These are phyloP conservation scores for Nymphalis polychloros DNA, from an alignment of 2,888 invertebrate species.

Conservation along the genomic window DNA sequence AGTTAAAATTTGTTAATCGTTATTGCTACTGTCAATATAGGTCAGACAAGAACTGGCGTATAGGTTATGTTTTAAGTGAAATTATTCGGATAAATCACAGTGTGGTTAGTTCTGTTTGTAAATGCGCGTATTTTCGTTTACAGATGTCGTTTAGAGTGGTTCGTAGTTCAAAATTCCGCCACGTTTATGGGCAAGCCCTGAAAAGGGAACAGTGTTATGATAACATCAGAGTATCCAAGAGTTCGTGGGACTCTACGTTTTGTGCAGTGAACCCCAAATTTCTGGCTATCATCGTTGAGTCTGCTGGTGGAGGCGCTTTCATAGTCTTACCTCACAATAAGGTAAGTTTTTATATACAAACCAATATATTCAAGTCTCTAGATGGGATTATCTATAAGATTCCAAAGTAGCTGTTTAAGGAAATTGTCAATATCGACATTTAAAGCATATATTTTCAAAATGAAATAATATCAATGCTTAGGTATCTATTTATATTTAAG, in stretches of 20 bases:
- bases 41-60: slow-evolving; percentile 64
- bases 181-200: slow-evolving; percentile 94
- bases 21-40: slow-evolving; percentile 75
- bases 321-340: slow-evolving; percentile 96
- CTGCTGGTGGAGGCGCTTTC: slow-evolving; percentile 97
- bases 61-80: slow-evolving; percentile 78
- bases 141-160: slow-evolving; percentile 98
- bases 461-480: too few species aligned
- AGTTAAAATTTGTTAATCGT: slow-evolving; percentile 58
- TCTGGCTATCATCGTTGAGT: slow-evolving; percentile 97
- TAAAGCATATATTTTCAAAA: too few species aligned
- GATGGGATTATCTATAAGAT: background rate
- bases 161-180: slow-evolving; percentile 98
- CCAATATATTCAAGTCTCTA: slow-evolving; percentile 11
- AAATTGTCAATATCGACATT: too few species aligned
- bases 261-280: slow-evolving; percentile 99
- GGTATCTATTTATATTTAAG: too few species aligned
- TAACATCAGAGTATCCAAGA: slow-evolving; percentile 97
- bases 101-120: slow-evolving; percentile 65
- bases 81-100: slow-evolving; percentile 59
- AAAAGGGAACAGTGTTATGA: slow-evolving; percentile 99
- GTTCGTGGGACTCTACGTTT: slow-evolving; percentile 99
- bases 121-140: slow-evolving; percentile 68
- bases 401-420: background rate
- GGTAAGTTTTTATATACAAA: slow-evolving; percentile 77